Evolutionary conservation across 2,797 vertebrate genomes (phyloP).

Genomic region (Huso huso): DNA sequence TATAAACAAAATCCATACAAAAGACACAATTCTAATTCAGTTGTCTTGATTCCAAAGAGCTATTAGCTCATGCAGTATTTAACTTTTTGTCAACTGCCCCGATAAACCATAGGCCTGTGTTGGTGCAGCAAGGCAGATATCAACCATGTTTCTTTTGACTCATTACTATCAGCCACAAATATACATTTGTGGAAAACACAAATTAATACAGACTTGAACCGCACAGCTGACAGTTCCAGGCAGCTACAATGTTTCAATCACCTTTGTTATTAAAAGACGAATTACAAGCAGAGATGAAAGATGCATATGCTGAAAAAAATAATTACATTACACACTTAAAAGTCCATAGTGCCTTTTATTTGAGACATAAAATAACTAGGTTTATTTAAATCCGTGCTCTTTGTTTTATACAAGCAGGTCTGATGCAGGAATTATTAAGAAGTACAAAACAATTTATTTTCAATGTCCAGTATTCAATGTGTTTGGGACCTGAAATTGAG

Average conservation of each 20-base stretch:
- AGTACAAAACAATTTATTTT: slow-evolving; percentile 37
- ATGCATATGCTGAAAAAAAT: slow-evolving; percentile 20
- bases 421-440: slow-evolving; percentile 24
- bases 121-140: not conserved
- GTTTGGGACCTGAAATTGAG: slow-evolving; percentile 16
- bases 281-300: slow-evolving; percentile 15
- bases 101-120: not conserved
- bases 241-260: slow-evolving; percentile 38
- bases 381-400: slow-evolving; percentile 20
- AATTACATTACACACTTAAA: slow-evolving; percentile 22
- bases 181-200: slow-evolving; percentile 24
- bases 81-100: not conserved
- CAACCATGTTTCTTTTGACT: not conserved
- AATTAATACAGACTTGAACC: not conserved
- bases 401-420: slow-evolving; percentile 25
- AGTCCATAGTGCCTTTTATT: slow-evolving; percentile 26
- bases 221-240: slow-evolving; percentile 28
- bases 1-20: slow-evolving; percentile 1
- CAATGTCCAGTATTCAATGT: slow-evolving; percentile 31
- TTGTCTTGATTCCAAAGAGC: not conserved
- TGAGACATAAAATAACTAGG: slow-evolving; percentile 29
- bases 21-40: not conserved
- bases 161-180: slow-evolving; percentile 36
- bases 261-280: slow-evolving; percentile 22
- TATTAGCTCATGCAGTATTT: not conserved